These are phyloP conservation scores for Smittia aterrima DNA, from an alignment of 2,888 invertebrate genomes.

Conservation along the genomic window DNA sequence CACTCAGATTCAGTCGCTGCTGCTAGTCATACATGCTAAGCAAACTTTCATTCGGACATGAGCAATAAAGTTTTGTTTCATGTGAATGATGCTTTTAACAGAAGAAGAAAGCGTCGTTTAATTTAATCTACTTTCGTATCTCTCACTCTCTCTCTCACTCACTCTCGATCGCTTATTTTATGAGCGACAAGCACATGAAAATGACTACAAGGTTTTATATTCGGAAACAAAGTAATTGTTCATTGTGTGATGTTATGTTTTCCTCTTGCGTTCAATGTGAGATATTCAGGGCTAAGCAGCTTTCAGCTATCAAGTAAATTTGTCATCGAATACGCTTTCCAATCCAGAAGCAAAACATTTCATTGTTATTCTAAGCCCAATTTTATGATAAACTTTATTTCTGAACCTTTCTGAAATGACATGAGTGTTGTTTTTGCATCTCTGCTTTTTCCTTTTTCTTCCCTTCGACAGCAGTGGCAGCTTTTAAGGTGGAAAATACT, in stretches of 20 bases:
- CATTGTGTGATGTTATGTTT: not conserved
- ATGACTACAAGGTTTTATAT: not conserved
- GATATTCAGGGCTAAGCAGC: not conserved
- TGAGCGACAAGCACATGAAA: not conserved
- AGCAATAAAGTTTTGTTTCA: conserved; percentile 7
- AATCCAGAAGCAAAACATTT: not conserved
- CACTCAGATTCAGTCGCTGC: not conserved
- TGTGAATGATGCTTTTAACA: conserved; percentile 20
- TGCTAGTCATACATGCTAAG: not conserved
- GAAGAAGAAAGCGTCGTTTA: conserved; percentile 17
- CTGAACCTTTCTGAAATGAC: not conserved
- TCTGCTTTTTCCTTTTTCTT: not conserved
- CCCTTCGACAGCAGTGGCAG: not conserved
- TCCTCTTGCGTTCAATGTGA: not conserved
- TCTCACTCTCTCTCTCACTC: not conserved
- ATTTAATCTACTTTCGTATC: conserved; percentile 4
- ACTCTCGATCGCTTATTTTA: not conserved
- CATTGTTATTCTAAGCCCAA: not conserved
- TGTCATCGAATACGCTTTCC: not conserved
- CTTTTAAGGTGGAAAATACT: not conserved
- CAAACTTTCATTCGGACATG: conserved; percentile 29
- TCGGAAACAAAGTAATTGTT: conserved; percentile 11
- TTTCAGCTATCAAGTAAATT: conserved; percentile 11
- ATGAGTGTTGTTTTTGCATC: not conserved
- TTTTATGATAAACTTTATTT: not conserved